phyloP scores from a whole-genome alignment of 30 jellyfish, hydroid and myxozoan genomes.

The Aurelia sp. region DNA sequence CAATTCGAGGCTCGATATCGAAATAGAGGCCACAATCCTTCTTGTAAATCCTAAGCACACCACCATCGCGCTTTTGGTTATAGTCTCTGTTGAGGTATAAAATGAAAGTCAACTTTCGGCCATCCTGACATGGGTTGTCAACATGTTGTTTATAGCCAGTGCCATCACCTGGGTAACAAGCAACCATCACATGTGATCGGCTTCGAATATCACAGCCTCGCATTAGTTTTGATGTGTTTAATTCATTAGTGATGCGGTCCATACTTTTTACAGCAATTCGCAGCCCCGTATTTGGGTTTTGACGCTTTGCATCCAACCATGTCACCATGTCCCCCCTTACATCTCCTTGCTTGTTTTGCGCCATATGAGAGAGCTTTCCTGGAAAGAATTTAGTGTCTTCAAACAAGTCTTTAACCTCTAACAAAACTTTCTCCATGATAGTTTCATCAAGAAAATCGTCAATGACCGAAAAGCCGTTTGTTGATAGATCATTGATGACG shows the following conservation, averaged over 20 bases:
- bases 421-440: conserved; percentile 16
- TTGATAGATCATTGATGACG: conserved; percentile 34
- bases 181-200: conserved; percentile 80
- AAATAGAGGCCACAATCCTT: conserved; percentile 24
- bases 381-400: conserved; percentile 24
- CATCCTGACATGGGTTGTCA: conserved; percentile 91
- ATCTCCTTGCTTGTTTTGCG: background rate
- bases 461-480: conserved; percentile 45
- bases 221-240: conserved; percentile 20
- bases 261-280: conserved; percentile 25
- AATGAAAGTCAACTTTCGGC: conserved; percentile 84
- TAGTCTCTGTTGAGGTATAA: conserved; percentile 81
- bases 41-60: conserved; percentile 75
- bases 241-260: conserved; percentile 19
- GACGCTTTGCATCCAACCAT: conserved; percentile 49
- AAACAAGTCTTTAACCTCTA: conserved; percentile 25
- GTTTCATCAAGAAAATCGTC: conserved; percentile 49
- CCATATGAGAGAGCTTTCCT: conserved; percentile 16
- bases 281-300: conserved; percentile 35
- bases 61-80: conserved; percentile 82
- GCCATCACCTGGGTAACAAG: conserved; percentile 96
- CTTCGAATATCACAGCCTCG: conserved; percentile 47
- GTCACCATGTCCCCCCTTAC: conserved; percentile 67
- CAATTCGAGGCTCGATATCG: conserved; percentile 77
- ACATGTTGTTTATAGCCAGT: conserved; percentile 85